phyloP scores from a whole-genome alignment of 2,888 invertebrate species.

The Chymomyza fuscimana region DNA sequence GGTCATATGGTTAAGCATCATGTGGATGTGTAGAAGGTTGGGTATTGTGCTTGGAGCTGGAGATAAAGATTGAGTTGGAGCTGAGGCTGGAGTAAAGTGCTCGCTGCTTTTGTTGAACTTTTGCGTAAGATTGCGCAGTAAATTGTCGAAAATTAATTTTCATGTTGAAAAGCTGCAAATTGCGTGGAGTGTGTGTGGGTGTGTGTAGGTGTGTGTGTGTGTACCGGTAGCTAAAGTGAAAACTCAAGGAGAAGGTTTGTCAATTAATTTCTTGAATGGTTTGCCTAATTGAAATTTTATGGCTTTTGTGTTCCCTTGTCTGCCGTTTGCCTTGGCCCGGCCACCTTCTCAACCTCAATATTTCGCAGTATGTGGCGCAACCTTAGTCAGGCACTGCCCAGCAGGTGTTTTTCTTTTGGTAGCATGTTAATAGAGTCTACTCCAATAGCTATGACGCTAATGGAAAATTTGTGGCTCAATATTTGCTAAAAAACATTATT shows the following conservation, averaged over 20 bases:
- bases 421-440: background rate
- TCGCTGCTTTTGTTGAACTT: slow-evolving; percentile 71
- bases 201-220: slow-evolving; percentile 5
- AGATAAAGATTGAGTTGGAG: slow-evolving; percentile 9
- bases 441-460: background rate
- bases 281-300: slow-evolving; percentile 77
- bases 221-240: slow-evolving; percentile 24
- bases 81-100: slow-evolving; percentile 31
- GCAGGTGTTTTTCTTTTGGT: background rate
- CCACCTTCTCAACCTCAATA: background rate
- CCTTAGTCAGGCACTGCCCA: background rate
- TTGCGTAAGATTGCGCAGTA: slow-evolving; percentile 76
- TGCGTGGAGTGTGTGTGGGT: slow-evolving; percentile 38
- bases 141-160: slow-evolving; percentile 77
- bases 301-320: slow-evolving; percentile 50
- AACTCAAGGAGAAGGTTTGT: slow-evolving; percentile 62
- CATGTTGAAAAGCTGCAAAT: slow-evolving; percentile 74
- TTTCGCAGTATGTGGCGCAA: background rate
- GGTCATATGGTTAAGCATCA: background rate
- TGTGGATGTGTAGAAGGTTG: background rate
- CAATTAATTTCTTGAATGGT: slow-evolving; percentile 76
- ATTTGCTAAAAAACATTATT: too few species aligned
- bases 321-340: slow-evolving; percentile 13
- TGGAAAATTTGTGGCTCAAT: too few species aligned
- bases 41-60: slow-evolving; percentile 8